A percentile compares a stretch with the other conserved stretches of the same genome.
Evolutionary conservation across 2,888 invertebrate genomes (phyloP).

Genomic region (Netelia fuscicornis): DNA sequence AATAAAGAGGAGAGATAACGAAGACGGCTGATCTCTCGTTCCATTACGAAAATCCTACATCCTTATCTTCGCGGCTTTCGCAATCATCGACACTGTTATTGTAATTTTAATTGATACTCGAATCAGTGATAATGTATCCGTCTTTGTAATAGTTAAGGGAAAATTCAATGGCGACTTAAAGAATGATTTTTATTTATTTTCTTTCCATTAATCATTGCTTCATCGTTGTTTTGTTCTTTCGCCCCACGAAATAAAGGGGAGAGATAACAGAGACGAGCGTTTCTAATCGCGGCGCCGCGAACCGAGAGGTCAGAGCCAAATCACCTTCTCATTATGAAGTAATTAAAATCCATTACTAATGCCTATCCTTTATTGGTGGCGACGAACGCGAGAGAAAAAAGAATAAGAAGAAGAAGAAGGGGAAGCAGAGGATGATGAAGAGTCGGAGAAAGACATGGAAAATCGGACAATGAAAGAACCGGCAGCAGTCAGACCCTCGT

Average conservation of each 20-base stretch:
- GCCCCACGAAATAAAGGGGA: slow-evolving; percentile 8
- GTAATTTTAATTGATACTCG: background rate
- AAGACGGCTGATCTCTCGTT: background rate
- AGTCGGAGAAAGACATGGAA: slow-evolving; percentile 72
- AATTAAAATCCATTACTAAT: slow-evolving; percentile 85
- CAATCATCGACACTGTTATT: slow-evolving; percentile 34
- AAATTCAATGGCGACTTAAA: background rate
- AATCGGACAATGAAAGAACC: slow-evolving; percentile 75
- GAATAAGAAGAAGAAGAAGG: slow-evolving; percentile 50
- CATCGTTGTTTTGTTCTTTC: slow-evolving; percentile 39
- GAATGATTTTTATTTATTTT: background rate
- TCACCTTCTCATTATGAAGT: slow-evolving; percentile 84
- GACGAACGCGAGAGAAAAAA: slow-evolving; percentile 68
- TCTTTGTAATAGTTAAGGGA: background rate
- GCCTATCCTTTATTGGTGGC: slow-evolving; percentile 81
- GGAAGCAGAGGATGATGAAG: slow-evolving; percentile 71
- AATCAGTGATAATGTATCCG: too few species aligned
- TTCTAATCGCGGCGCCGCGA: slow-evolving; percentile 79
- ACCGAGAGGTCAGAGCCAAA: slow-evolving; percentile 77
- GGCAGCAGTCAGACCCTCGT: slow-evolving; percentile 83
- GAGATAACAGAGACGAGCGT: slow-evolving; percentile 62
- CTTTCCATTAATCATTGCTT: background rate
- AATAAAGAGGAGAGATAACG: too few species aligned
- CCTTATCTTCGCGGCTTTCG: background rate
- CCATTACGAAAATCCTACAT: slow-evolving; percentile 17